phyloP scores from a whole-genome alignment of 2,113 vertebrate species.

The Fregetta grallaria region DNA sequence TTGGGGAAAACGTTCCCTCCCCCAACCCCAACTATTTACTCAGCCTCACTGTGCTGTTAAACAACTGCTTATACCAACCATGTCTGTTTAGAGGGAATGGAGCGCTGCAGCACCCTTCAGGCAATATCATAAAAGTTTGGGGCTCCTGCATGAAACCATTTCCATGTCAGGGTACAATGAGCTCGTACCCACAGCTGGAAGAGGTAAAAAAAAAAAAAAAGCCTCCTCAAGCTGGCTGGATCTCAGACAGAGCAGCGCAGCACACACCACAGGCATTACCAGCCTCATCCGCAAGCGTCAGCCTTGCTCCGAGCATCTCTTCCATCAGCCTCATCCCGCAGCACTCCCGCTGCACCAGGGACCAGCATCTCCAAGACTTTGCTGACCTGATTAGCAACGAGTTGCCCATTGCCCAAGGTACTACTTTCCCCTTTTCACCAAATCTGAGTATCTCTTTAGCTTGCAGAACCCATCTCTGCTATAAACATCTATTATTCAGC shows the following conservation, averaged over 20 bases:
- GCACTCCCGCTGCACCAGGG: neutral
- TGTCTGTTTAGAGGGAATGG: neutral
- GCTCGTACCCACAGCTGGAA: neutral
- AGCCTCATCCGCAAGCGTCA: neutral
- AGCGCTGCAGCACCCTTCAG: neutral
- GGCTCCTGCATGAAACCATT: neutral
- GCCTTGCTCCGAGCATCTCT: neutral
- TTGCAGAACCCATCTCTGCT: neutral
- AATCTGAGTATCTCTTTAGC: neutral
- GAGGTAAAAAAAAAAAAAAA: neutral
- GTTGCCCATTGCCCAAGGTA: neutral
- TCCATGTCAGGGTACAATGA: neutral
- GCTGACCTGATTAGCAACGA: neutral
- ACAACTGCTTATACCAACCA: fast-evolving
- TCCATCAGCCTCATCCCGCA: neutral
- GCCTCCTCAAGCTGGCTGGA: neutral
- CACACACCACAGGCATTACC: neutral
- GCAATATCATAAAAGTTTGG: neutral
- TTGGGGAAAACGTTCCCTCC: neutral
- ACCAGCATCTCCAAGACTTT: fast-evolving
- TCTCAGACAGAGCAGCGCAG: fast-evolving
- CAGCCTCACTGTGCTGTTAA: neutral
- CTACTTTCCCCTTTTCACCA: neutral
- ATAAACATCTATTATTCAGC: neutral
- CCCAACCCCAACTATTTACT: neutral